Percentiles rank a stretch among this genome's conserved stretches.
Evolutionary conservation across 1,140 invertebrate genomes (phyloP).

Genomic region (Drosophila mayri): DNA sequence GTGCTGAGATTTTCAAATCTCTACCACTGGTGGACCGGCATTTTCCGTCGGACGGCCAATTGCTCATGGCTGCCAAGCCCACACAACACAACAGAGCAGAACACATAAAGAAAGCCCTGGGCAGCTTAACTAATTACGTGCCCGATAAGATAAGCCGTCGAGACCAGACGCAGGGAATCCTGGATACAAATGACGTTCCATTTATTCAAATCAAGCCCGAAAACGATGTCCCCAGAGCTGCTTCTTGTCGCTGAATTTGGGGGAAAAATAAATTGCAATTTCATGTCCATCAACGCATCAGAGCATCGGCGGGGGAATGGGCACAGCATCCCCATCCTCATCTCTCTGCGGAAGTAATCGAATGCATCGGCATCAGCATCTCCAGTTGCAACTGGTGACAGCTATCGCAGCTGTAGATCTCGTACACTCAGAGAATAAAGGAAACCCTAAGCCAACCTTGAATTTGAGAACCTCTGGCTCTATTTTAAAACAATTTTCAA

Average conservation of each 20-base stretch:
- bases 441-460: not conserved
- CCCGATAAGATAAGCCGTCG: constrained; percentile 77
- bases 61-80: constrained; percentile 28
- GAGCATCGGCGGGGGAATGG: constrained; percentile 2
- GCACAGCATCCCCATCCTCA: not conserved
- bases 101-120: constrained; percentile 66
- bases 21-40: constrained; percentile 15
- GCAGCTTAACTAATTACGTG: constrained; percentile 80
- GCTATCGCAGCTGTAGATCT: constrained; percentile 61
- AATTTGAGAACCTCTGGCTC: not conserved
- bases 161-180: constrained; percentile 60
- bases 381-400: constrained; percentile 28
- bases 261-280: constrained; percentile 79
- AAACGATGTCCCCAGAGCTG: constrained; percentile 41
- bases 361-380: constrained; percentile 10
- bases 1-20: constrained; percentile 48
- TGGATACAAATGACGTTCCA: constrained; percentile 80
- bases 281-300: constrained; percentile 74
- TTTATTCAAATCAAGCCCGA: constrained; percentile 80
- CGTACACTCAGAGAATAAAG: constrained; percentile 2
- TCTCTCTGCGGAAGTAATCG: constrained; percentile 15
- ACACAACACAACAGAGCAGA: constrained; percentile 9
- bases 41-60: constrained; percentile 59
- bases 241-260: constrained; percentile 60
- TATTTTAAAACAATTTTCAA: not conserved